Conservation (phyloP, 2,113 vertebrate species). For the Aspiorhynchus laticeps region DNA sequence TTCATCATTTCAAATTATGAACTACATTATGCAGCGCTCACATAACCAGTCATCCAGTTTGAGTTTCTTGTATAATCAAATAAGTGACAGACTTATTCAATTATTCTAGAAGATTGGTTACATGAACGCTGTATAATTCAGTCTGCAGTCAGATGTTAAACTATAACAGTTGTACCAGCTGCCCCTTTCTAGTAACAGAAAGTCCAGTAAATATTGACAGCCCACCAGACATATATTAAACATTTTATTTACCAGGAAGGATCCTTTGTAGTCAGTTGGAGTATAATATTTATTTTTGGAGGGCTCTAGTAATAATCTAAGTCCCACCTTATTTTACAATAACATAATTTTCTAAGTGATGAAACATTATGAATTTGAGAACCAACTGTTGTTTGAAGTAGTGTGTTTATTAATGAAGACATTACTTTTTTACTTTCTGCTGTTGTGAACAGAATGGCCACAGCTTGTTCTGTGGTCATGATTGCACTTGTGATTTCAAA, state of each 20-base stretch:
- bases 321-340: neutral
- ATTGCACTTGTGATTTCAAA: neutral
- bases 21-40: neutral
- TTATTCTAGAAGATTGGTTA: neutral
- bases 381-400: neutral
- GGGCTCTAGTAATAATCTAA: neutral
- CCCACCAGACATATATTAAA: neutral
- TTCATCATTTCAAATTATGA: constrained; percentile 9
- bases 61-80: neutral
- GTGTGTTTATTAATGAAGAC: neutral
- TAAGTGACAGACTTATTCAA: neutral
- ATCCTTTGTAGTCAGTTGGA: neutral
- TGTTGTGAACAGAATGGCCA: neutral
- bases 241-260: neutral
- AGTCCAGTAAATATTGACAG: neutral
- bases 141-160: neutral
- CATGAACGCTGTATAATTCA: neutral
- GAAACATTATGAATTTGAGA: neutral
- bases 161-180: neutral
- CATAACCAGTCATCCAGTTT: neutral
- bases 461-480: neutral
- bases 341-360: neutral
- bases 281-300: neutral
- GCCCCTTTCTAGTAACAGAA: neutral
- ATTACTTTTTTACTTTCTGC: neutral